These are phyloP conservation scores for Bos taurus DNA, from an alignment of 2,113 vertebrate genomes.

Conservation along the genomic window DNA sequence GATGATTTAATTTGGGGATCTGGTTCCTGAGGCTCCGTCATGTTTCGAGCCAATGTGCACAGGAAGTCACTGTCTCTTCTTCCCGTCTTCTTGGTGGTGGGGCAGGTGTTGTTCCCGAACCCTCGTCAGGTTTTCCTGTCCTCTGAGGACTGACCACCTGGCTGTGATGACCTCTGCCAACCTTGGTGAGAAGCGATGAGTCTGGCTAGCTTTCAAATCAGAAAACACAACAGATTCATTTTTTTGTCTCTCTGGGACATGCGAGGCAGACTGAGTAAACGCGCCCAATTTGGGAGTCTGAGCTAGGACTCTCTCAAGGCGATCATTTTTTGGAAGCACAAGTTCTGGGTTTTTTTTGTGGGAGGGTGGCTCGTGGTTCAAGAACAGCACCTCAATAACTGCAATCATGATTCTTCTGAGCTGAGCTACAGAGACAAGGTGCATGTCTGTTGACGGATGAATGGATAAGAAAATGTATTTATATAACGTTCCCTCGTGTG, in stretches of 20 bases:
- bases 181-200: neutral
- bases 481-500: neutral
- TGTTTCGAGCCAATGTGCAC: neutral
- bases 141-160: neutral
- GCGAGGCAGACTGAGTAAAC: neutral
- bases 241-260: neutral
- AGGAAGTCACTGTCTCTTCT: neutral
- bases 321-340: neutral
- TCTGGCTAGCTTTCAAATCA: neutral
- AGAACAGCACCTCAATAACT: too few relatives aligned
- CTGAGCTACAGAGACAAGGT: neutral
- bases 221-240: neutral
- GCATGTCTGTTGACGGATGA: neutral
- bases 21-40: too few relatives aligned
- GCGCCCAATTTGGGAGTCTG: fast-evolving
- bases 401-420: too few relatives aligned
- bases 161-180: neutral
- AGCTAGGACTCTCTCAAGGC: neutral
- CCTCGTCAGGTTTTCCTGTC: neutral
- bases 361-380: neutral
- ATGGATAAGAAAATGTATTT: neutral
- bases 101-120: fast-evolving
- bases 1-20: fast-evolving
- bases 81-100: too few relatives aligned
- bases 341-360: fast-evolving